Conservation (phyloP, 2,888 invertebrate species). For the Cantharis rufa region DNA sequence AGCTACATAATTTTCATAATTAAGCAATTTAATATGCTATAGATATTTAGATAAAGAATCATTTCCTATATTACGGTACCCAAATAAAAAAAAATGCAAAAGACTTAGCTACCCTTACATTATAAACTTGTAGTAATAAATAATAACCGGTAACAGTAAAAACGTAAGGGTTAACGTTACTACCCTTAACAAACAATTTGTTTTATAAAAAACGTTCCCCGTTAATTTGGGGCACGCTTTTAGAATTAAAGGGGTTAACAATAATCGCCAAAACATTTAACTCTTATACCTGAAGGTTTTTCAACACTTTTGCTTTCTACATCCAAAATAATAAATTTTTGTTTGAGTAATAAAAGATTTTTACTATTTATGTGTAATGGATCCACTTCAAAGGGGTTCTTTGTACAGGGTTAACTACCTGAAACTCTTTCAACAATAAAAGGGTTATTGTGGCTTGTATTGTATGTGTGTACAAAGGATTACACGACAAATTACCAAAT, state of each 20-base stretch:
- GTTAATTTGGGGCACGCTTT: conserved; percentile 21
- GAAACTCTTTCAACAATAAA: conserved; percentile 26
- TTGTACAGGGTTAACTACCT: conserved; percentile 34
- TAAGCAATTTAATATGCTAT: not conserved
- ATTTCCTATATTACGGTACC: not conserved
- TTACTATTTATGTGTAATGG: conserved; percentile 24
- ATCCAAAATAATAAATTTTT: not conserved
- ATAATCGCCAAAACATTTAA: conserved; percentile 21
- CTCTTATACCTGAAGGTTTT: conserved; percentile 12
- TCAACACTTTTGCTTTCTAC: not conserved
- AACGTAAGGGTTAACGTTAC: not conserved
- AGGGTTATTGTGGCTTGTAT: conserved; percentile 28
- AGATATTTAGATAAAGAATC: not conserved
- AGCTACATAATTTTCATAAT: not conserved
- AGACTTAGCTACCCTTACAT: too few species aligned
- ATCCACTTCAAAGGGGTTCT: conserved; percentile 20
- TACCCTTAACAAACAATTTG: conserved; percentile 4
- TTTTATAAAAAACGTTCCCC: conserved; percentile 20
- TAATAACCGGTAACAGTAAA: not conserved
- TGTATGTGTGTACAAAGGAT: conserved; percentile 24
- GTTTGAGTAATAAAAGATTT: conserved; percentile 16
- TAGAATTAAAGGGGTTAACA: conserved; percentile 26
- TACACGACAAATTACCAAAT: conserved; percentile 26
- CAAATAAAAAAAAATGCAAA: not conserved
- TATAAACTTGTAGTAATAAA: not conserved